phyloP scores from a whole-genome alignment of 2,888 invertebrate genomes.

The Andricus quercusramuli region DNA sequence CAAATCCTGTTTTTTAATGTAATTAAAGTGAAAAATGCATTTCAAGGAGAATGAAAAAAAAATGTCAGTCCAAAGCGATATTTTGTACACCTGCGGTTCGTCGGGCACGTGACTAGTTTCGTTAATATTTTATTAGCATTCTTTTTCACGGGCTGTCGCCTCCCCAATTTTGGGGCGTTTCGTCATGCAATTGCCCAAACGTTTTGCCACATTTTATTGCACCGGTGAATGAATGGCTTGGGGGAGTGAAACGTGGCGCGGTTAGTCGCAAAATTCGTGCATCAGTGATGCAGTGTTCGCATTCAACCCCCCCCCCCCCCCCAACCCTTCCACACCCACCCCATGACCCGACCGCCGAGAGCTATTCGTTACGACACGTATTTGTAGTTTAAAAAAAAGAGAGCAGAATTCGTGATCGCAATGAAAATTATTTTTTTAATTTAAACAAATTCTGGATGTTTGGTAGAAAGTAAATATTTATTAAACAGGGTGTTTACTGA shows the following conservation, averaged over 20 bases:
- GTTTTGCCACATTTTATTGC: conserved; percentile 64
- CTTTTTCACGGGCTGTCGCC: conserved; percentile 60
- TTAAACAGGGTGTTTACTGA: too few relatives aligned
- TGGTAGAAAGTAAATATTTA: not conserved
- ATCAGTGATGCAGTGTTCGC: conserved; percentile 55
- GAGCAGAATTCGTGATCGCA: not conserved
- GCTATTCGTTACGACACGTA: conserved; percentile 18
- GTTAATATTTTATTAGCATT: conserved; percentile 74
- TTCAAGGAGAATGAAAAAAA: not conserved
- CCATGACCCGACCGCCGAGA: not conserved
- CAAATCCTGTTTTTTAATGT: too few relatives aligned
- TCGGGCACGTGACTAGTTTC: conserved; percentile 67
- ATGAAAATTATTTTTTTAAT: not conserved
- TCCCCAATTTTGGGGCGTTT: conserved; percentile 31
- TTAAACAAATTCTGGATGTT: not conserved
- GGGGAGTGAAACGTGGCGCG: conserved; percentile 52
- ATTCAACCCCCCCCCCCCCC: conserved; percentile 28
- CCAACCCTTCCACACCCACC: not conserved
- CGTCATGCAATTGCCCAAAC: conserved; percentile 53
- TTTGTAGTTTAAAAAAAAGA: not conserved
- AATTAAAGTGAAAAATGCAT: too few relatives aligned
- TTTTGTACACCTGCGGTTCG: conserved; percentile 51
- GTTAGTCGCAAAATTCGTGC: conserved; percentile 58
- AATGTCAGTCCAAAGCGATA: not conserved
- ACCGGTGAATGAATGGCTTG: conserved; percentile 51